phyloP scores from a whole-genome alignment of 2,888 invertebrate species.

The Aphodius sticticus region DNA sequence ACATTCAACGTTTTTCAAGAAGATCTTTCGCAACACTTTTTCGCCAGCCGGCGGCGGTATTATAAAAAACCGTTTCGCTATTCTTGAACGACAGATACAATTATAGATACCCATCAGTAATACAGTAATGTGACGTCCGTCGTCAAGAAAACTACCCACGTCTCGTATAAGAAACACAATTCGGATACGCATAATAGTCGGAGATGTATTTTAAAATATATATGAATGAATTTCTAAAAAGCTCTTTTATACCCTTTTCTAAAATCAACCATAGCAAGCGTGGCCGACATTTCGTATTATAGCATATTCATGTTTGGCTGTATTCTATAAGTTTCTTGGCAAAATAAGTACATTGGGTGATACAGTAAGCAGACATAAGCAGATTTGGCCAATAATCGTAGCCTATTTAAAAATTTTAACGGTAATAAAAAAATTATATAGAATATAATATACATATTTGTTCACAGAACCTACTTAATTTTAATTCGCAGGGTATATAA shows the following conservation, averaged over 20 bases:
- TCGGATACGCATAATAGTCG: not conserved
- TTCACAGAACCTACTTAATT: no score
- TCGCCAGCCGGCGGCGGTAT: not conserved
- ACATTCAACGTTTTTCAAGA: not conserved
- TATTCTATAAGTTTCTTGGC: no score
- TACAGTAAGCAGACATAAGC: no score
- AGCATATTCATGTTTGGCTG: no score
- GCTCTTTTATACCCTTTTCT: not conserved
- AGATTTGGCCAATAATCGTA: no score
- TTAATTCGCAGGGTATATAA: no score
- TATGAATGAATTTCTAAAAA: not conserved
- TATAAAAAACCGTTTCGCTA: constrained; percentile 9
- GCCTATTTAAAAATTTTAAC: no score
- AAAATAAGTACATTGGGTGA: no score
- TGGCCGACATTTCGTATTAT: no score
- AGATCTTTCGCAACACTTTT: not conserved
- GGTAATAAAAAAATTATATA: no score
- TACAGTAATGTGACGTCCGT: constrained; percentile 28
- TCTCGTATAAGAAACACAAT: not conserved
- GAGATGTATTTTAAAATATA: not conserved
- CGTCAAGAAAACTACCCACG: not conserved
- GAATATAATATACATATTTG: no score
- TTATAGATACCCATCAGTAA: constrained; percentile 23
- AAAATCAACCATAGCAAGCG: no score
- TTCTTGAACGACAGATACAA: constrained; percentile 23